Conservation (phyloP, 1,140 invertebrate genomes). For the Formica exsecta region DNA sequence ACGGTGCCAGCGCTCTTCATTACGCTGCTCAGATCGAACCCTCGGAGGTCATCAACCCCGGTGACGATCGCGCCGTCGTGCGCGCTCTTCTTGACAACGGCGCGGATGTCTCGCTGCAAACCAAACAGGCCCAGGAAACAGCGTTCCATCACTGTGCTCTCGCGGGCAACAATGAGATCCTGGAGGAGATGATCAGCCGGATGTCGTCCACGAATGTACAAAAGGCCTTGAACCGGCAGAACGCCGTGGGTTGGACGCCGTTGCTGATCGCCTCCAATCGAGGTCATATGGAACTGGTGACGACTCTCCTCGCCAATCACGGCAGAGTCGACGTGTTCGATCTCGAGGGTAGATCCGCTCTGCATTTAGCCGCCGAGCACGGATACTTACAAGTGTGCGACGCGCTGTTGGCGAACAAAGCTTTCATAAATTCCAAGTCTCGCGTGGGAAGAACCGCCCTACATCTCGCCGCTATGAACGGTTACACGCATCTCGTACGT, state of each 20-base stretch:
- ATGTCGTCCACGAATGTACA: conserved; percentile 95
- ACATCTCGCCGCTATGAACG: conserved; percentile 97
- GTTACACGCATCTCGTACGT: conserved; percentile 95
- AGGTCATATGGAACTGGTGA: conserved; percentile 94
- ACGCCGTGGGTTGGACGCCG: conserved; percentile 97
- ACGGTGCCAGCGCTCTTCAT: conserved; percentile 97
- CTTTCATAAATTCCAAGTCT: conserved; percentile 98
- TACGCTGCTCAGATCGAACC: conserved; percentile 94
- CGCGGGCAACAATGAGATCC: conserved; percentile 97
- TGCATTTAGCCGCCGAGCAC: conserved; percentile 98
- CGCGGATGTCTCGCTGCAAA: conserved; percentile 94
- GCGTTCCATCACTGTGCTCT: conserved; percentile 98
- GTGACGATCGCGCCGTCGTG: conserved; percentile 96
- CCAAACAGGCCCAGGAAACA: conserved; percentile 95
- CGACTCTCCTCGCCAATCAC: conserved; percentile 95
- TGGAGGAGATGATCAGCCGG: conserved; percentile 96
- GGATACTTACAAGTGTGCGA: conserved; percentile 97
- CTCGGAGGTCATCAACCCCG: conserved; percentile 90
- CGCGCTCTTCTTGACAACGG: conserved; percentile 95
- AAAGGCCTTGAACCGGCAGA: conserved; percentile 97
- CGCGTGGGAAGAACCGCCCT: conserved; percentile 94
- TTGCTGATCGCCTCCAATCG: conserved; percentile 95
- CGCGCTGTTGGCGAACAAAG: conserved; percentile 97
- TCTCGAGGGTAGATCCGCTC: conserved; percentile 96
- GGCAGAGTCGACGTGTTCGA: conserved; percentile 99